Percentiles rank a stretch among this genome's conserved stretches.
These are phyloP conservation scores for Argyrosomus japonicus DNA, from an alignment of 2,113 vertebrate species.

Conservation along the genomic window DNA sequence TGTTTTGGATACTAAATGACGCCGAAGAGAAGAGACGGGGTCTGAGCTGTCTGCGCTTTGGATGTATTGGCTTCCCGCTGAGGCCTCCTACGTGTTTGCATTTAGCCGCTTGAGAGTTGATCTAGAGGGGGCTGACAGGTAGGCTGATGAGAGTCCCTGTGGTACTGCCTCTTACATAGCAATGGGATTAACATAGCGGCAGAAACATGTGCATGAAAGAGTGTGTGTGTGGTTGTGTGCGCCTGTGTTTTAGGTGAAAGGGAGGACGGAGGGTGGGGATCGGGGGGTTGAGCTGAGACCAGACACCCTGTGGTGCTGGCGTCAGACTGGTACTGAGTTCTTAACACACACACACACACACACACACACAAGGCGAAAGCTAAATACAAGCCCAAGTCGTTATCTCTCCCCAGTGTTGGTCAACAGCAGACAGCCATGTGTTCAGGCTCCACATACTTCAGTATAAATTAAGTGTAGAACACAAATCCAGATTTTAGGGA, in stretches of 20 bases:
- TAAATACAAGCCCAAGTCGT: conserved; percentile 15
- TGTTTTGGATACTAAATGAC: conserved; percentile 52
- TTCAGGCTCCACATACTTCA: conserved; percentile 39
- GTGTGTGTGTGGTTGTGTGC: conserved; percentile 20
- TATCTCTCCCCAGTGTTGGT: conserved; percentile 52
- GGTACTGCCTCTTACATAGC: conserved; percentile 55
- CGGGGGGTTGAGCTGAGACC: conserved; percentile 47
- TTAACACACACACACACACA: conserved; percentile 7
- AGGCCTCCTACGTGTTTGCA: conserved; percentile 42
- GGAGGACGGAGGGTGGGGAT: conserved; percentile 13
- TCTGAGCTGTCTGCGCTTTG: conserved; percentile 16
- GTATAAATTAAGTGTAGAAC: conserved; percentile 41
- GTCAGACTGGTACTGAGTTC: conserved; percentile 63
- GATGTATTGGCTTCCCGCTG: conserved; percentile 28
- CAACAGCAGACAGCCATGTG: conserved; percentile 61
- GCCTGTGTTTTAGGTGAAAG: conserved; percentile 30
- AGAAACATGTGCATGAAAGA: conserved; percentile 15
- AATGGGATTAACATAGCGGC: conserved; percentile 50
- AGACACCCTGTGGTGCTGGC: conserved; percentile 67
- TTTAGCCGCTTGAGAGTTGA: conserved; percentile 56
- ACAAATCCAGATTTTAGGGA: conserved; percentile 59
- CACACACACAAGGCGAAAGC: conserved; percentile 41
- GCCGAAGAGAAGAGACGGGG: conserved; percentile 20
- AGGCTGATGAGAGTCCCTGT: conserved; percentile 53
- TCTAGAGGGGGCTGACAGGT: conserved; percentile 63